phyloP scores from a whole-genome alignment of 2,113 vertebrate species.

The Smithornis capensis region DNA sequence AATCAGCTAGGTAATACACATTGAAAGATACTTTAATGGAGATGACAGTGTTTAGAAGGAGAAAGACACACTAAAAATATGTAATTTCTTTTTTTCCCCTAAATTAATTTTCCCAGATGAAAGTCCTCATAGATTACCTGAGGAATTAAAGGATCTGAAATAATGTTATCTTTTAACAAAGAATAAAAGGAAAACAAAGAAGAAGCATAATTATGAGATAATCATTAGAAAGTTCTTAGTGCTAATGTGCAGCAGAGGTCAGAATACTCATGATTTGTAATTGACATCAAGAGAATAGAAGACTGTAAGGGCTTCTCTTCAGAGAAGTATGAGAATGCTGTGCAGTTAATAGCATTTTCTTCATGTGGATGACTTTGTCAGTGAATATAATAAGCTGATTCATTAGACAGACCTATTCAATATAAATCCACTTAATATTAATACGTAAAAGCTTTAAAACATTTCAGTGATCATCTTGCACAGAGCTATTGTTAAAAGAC shows the following conservation, averaged over 20 bases:
- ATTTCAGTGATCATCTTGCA: background rate
- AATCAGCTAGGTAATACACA: background rate
- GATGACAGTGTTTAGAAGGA: background rate
- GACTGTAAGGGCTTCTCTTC: background rate
- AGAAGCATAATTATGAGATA: background rate
- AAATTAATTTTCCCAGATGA: constrained; percentile 3
- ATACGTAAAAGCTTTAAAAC: constrained; percentile 13
- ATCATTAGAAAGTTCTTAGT: background rate
- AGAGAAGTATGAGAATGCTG: background rate
- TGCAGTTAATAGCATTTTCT: constrained; percentile 38
- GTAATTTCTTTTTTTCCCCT: background rate
- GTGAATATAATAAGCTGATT: constrained; percentile 13
- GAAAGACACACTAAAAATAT: background rate
- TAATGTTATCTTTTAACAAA: background rate
- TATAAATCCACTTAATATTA: constrained; percentile 46
- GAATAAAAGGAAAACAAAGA: constrained; percentile 16
- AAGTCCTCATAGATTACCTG: background rate
- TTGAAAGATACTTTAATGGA: background rate
- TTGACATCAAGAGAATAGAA: background rate
- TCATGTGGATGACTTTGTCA: background rate
- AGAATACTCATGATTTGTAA: constrained; percentile 23
- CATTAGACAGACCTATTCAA: constrained; percentile 33
- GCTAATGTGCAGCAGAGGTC: background rate
- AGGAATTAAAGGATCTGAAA: background rate
- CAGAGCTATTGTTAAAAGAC: background rate